Base-by-base conservation (phyloP, 2,113 vertebrate genomes). In the Neogobius melanostomus region DNA sequence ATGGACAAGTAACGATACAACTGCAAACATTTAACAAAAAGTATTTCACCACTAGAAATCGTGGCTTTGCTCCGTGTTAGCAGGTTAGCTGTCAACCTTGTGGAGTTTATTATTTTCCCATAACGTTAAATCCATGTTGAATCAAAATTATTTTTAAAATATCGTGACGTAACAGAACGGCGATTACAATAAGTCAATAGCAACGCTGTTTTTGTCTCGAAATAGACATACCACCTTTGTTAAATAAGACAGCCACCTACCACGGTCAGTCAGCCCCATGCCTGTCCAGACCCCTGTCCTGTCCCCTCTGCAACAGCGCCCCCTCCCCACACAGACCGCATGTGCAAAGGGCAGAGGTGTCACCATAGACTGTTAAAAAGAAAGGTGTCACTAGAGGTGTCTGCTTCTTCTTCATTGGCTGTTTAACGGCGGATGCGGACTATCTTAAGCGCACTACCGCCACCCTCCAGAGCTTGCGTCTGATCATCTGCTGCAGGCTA, bases 211-310 rank as follows among this genome's bases (percentile, higher is more conserved):
- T 44, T n/a, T 7, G 7, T 11, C 14, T 61, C 44, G 43, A 44
- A 56, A 56, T 44, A 28, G 17, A 14, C n/a, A 61, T 8, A 9
- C 7, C 7, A 8, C 14, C 42, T n/a, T 45, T 44, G 5, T 28
- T 8, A 67, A 78, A 74, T 50, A 64, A 69, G 46, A 76, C 60
- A 54, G n/a, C 7, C 59, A 75, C 84, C 71, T 79, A 76, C 82
- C 76, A 68, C 2, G 52, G 57, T 9, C 1, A 42, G 14, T 2
- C 9, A 36, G 28, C 17, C 53, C 6, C 6, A 54, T 11, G 4
- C 66, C 15, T 0, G 4, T 4, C 7, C 49, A 50, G 12, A 1
- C 2, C 49, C 53, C 53, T 17, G 53, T 11, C 17, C 53, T 56
- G 28, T 36, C 28, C 3, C 28, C 5, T 10, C 46, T 53, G 5